Evolutionary conservation across 2,797 vertebrate species (phyloP), one percentile per base, ranked within the genome.

Genomic region (Phylloscopus collybita): DNA sequence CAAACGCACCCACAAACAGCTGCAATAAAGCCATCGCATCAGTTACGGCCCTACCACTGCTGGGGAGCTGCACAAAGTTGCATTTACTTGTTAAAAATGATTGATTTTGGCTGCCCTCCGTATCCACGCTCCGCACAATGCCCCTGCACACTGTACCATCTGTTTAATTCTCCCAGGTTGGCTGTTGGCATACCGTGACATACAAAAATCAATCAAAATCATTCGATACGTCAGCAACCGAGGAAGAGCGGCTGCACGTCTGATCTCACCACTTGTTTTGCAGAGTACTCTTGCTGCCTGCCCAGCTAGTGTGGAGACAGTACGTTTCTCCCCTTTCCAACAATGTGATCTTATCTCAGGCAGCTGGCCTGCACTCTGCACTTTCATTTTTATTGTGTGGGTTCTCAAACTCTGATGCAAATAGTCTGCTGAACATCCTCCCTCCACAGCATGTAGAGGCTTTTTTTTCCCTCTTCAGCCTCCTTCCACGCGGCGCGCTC

Each of bases 351-450:
- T 96, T 96, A 96, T 96, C 95, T 11, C 76, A 53, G 89, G 94
- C 92, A 91, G 91, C 83, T 69, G 83, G 89, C 59, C 72, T 14
- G 60, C 13, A 4, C 54, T 92, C 90, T 61, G 62, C 42, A 80
- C 84, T 96, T 92, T 95, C 72, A 80, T 85, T 96, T 96, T 90
- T 82, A 88, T 94, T 81, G 79, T 79, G 73, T 88, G 93, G 59
- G 86, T 85, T 96, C 89, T 93, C 47, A 36, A 73, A 65, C 64
- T 57, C 23, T 72, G 71, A 93, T 80, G 76, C 83, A 93, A 96
- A 88, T 83, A 94, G 96, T 97, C 96, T 97, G 91, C 81, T 0
- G 80, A 94, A 96, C 95, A 96, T 97, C 96, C 96, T 96, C 95
- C 69, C 93, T 94, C 69, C 36, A 59, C 4, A 1, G 72, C n/a